Evolutionary conservation across 2,888 invertebrate genomes (phyloP).

Genomic region (Drosophila meridiana): DNA sequence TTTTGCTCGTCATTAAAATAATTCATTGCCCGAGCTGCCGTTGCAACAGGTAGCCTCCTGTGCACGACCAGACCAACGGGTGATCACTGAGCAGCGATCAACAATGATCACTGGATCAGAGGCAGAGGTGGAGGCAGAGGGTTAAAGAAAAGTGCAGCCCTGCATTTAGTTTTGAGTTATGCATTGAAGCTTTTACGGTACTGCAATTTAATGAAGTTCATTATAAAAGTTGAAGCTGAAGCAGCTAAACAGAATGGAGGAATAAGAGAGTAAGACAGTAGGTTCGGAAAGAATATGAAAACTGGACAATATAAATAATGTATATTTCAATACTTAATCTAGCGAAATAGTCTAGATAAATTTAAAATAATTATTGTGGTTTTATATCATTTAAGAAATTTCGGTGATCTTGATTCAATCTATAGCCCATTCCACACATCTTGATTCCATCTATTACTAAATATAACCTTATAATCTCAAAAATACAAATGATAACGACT

Average conservation of each 20-base stretch:
- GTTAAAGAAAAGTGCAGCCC: slow-evolving; percentile 4
- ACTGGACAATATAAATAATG: no score
- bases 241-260: neutral
- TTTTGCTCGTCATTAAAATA: slow-evolving; percentile 73
- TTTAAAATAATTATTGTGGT: no score
- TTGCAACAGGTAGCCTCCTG: slow-evolving; percentile 69
- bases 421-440: no score
- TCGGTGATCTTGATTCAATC: no score
- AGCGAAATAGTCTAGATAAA: no score
- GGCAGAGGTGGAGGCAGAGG: neutral
- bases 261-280: neutral
- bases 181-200: slow-evolving; percentile 30
- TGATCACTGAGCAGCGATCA: slow-evolving; percentile 51
- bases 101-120: slow-evolving; percentile 32
- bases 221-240: neutral
- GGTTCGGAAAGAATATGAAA: no score
- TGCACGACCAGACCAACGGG: slow-evolving; percentile 31
- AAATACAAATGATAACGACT: no score
- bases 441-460: no score
- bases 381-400: no score
- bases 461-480: no score
- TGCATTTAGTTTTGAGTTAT: slow-evolving; percentile 63
- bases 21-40: slow-evolving; percentile 68
- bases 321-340: no score
- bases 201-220: slow-evolving; percentile 38